A percentile compares a stretch with the other conserved stretches of the same genome.
These are phyloP conservation scores for Cranoglanis bouderius DNA, from an alignment of 2,113 vertebrate species.

Conservation along the genomic window DNA sequence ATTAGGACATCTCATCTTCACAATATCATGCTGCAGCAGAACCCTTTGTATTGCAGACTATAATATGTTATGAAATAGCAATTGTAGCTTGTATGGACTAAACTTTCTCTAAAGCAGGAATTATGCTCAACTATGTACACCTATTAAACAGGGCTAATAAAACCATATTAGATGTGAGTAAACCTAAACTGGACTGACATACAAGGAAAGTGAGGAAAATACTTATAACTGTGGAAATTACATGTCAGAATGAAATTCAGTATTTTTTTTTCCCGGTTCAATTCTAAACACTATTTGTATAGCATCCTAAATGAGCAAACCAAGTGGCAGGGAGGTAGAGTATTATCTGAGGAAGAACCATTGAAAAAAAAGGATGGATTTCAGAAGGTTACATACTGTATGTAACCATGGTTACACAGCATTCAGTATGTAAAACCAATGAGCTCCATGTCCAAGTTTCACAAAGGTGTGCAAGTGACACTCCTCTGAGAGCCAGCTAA, in stretches of 20 bases:
- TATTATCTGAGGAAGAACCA: not conserved
- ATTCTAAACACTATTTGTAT: not conserved
- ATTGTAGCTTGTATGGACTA: not conserved
- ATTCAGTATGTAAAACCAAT: not conserved
- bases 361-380: not conserved
- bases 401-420: not conserved
- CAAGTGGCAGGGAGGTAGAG: not conserved
- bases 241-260: not conserved
- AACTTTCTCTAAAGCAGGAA: not conserved
- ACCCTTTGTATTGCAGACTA: not conserved
- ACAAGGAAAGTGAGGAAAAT: not conserved
- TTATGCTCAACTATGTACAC: not conserved
- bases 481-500: not conserved
- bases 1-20: not conserved
- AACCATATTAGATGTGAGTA: not conserved
- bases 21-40: not conserved
- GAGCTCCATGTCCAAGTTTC: not conserved
- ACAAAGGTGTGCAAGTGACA: not conserved
- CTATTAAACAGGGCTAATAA: not conserved
- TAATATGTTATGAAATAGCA: not conserved
- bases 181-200: not conserved
- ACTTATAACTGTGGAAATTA: not conserved
- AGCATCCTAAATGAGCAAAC: not conserved
- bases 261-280: not conserved
- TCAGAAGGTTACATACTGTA: not conserved